These are phyloP conservation scores for Calidris pugnax DNA, from an alignment of 2,113 vertebrate species.

Conservation along the genomic window DNA sequence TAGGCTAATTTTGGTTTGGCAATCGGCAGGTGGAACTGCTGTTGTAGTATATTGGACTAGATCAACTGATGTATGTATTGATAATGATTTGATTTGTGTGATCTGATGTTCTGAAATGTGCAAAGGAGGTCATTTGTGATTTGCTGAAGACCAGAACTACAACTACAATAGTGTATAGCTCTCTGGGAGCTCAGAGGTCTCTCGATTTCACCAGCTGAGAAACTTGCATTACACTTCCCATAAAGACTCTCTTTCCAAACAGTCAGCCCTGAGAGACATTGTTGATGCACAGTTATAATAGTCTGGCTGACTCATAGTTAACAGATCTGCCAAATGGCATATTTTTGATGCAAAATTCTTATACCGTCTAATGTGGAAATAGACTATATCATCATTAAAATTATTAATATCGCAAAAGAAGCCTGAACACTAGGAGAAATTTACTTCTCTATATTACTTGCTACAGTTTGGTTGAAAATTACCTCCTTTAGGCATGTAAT, in stretches of 20 bases:
- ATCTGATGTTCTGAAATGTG: neutral
- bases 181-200: neutral
- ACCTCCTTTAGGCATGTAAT: neutral
- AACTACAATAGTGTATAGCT: neutral
- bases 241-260: neutral
- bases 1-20: neutral
- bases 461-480: neutral
- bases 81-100: neutral
- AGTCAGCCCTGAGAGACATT: neutral
- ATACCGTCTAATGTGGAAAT: neutral
- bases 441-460: neutral
- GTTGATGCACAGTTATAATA: neutral
- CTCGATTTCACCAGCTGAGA: neutral
- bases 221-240: neutral
- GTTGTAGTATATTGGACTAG: neutral
- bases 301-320: neutral
- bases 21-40: neutral
- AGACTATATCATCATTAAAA: neutral
- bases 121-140: neutral
- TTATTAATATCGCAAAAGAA: neutral
- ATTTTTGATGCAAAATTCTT: conserved; percentile 18
- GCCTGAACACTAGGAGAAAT: neutral
- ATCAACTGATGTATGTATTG: neutral
- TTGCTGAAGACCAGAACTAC: neutral
- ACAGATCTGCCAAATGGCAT: neutral